Conservation (phyloP, 2,113 vertebrate genomes). For the Telmatochromis sp. region DNA sequence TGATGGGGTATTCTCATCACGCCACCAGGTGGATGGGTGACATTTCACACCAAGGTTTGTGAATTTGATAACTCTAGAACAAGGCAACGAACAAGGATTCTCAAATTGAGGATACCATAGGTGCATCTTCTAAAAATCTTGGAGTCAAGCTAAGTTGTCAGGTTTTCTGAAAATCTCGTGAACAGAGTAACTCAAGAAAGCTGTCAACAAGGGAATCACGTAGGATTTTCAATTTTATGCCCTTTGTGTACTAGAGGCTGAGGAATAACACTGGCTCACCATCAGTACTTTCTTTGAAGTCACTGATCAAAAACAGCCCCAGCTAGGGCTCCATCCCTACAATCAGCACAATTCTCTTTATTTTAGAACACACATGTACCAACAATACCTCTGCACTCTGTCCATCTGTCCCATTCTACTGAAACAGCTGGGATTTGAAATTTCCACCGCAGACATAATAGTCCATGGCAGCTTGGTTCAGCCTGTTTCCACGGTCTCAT, state of each 20-base stretch:
- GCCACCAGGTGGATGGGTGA: neutral
- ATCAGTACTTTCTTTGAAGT: neutral
- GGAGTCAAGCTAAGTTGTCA: neutral
- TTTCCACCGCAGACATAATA: neutral
- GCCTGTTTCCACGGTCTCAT: neutral
- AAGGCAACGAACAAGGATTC: neutral
- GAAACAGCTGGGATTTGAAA: conserved; percentile 1
- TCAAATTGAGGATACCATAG: neutral
- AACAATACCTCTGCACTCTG: neutral
- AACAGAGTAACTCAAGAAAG: neutral
- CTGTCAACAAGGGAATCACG: neutral
- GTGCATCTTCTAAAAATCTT: neutral
- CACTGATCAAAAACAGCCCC: neutral
- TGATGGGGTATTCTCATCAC: neutral
- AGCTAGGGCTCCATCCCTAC: neutral
- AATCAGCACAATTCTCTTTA: neutral
- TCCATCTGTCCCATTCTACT: neutral
- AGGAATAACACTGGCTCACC: neutral
- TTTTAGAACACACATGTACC: neutral
- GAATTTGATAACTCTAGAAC: neutral
- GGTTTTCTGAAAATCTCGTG: neutral
- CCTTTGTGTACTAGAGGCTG: neutral
- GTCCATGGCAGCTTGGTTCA: neutral
- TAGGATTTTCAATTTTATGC: neutral
- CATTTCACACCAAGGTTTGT: neutral